Percentiles rank a stretch among this genome's conserved stretches.
Conservation (phyloP, 2,888 invertebrate genomes). For the Sesamia inferens region DNA sequence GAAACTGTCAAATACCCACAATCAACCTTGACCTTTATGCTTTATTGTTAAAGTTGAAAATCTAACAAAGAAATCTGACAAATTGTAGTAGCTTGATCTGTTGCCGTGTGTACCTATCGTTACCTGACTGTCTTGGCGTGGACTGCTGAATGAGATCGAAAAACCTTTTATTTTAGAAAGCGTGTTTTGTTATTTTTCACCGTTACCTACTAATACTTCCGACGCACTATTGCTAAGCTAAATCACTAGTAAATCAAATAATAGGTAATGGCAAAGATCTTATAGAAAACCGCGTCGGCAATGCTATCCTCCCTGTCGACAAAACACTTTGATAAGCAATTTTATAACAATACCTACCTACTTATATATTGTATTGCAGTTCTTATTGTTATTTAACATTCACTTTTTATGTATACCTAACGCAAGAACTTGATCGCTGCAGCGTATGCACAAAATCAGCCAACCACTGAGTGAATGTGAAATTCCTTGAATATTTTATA, state of each 20-base stretch:
- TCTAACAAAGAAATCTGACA: too few species aligned
- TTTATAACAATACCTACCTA: conserved; percentile 13
- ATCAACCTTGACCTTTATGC: too few species aligned
- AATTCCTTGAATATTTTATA: background rate
- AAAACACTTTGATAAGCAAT: conserved; percentile 26
- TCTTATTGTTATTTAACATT: conserved; percentile 8
- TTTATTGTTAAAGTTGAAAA: too few species aligned
- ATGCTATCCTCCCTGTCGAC: conserved; percentile 13
- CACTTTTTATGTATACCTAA: background rate
- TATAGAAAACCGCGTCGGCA: background rate
- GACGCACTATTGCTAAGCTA: too few species aligned
- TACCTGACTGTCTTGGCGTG: background rate
- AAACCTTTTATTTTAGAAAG: background rate
- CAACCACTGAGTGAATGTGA: background rate
- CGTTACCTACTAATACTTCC: background rate
- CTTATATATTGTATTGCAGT: background rate
- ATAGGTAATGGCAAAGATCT: background rate
- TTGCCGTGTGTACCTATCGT: too few species aligned
- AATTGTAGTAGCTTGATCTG: too few species aligned
- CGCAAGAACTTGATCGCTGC: conserved; percentile 26
- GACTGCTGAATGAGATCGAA: background rate
- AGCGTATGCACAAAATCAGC: conserved; percentile 12
- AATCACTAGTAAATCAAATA: background rate
- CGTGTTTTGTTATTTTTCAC: background rate
- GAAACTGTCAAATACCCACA: too few species aligned